phyloP scores from a whole-genome alignment of 2,113 vertebrate genomes.

The Ranitomeya variabilis region DNA sequence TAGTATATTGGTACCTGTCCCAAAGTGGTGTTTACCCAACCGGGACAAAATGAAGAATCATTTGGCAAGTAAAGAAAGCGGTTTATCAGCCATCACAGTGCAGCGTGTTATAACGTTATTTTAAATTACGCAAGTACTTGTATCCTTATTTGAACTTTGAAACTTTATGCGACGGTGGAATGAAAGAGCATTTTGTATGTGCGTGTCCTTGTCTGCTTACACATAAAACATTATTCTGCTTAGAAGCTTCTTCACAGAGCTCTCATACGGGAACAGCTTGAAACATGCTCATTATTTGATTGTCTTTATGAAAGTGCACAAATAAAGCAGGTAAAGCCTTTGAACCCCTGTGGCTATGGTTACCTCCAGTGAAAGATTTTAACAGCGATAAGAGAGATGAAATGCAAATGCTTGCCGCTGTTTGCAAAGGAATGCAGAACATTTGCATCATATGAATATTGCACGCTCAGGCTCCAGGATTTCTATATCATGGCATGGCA shows the following conservation, averaged over 20 bases:
- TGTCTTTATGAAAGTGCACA: slow-evolving; percentile 41
- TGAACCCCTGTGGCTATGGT: slow-evolving; percentile 46
- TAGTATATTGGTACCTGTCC: background rate
- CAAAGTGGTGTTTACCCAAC: background rate
- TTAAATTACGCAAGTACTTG: background rate
- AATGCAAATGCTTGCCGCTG: slow-evolving; percentile 39
- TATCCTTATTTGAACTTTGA: slow-evolving; percentile 26
- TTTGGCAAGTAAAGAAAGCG: slow-evolving; percentile 1
- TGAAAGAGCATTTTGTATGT: slow-evolving; percentile 37
- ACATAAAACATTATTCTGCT: slow-evolving; percentile 41
- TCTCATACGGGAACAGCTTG: slow-evolving; percentile 51
- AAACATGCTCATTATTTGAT: slow-evolving; percentile 54
- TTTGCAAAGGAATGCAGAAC: slow-evolving; percentile 28
- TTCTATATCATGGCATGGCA: slow-evolving; percentile 17
- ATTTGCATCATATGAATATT: slow-evolving; percentile 44
- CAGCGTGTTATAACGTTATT: background rate
- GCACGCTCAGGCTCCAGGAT: background rate
- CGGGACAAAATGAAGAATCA: background rate
- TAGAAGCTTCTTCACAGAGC: slow-evolving; percentile 21
- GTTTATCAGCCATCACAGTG: background rate
- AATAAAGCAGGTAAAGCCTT: slow-evolving; percentile 53
- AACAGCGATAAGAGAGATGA: slow-evolving; percentile 40
- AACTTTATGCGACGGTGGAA: slow-evolving; percentile 20
- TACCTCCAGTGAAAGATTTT: slow-evolving; percentile 50
- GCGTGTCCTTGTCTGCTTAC: slow-evolving; percentile 24